These are phyloP conservation scores for Stomorhina lunata DNA, from an alignment of 2,888 invertebrate genomes.

Conservation along the genomic window DNA sequence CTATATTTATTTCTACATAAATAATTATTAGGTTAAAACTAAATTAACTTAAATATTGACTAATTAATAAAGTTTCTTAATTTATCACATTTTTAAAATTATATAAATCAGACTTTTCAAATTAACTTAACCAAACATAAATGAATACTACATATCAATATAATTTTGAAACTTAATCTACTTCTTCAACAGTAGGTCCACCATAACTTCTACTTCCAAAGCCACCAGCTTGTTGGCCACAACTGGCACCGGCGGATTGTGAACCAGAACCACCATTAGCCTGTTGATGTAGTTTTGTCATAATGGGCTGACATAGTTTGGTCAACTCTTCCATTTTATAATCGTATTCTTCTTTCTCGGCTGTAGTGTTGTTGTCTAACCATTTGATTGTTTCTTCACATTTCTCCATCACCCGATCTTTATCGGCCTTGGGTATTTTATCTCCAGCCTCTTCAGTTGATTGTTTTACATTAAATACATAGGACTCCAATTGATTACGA, in stretches of 20 bases:
- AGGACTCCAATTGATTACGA: conserved; percentile 87
- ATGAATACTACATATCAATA: neutral
- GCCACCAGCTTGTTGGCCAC: conserved; percentile 83
- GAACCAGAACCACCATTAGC: conserved; percentile 81
- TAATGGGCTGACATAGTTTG: conserved; percentile 78
- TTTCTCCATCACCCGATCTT: conserved; percentile 84
- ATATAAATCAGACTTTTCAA: neutral
- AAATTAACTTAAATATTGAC: no score
- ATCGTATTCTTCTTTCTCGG: conserved; percentile 89
- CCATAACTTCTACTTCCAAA: conserved; percentile 82
- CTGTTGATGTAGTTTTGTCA: conserved; percentile 80
- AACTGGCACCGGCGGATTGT: conserved; percentile 58
- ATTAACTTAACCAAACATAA: neutral
- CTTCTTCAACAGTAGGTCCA: conserved; percentile 76
- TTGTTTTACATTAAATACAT: conserved; percentile 86
- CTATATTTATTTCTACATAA: no score
- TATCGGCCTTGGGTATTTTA: conserved; percentile 84
- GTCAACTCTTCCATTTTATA: conserved; percentile 76
- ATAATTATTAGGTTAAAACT: no score
- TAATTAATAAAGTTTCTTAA: no score
- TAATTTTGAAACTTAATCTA: conserved; percentile 80
- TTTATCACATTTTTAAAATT: no score
- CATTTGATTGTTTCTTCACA: conserved; percentile 86
- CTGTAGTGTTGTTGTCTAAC: conserved; percentile 89
- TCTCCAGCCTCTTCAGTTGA: conserved; percentile 84